Evolutionary conservation across 2,888 invertebrate genomes (phyloP), one percentile per base, ranked within the genome.

Genomic region (Buathra laborator): DNA sequence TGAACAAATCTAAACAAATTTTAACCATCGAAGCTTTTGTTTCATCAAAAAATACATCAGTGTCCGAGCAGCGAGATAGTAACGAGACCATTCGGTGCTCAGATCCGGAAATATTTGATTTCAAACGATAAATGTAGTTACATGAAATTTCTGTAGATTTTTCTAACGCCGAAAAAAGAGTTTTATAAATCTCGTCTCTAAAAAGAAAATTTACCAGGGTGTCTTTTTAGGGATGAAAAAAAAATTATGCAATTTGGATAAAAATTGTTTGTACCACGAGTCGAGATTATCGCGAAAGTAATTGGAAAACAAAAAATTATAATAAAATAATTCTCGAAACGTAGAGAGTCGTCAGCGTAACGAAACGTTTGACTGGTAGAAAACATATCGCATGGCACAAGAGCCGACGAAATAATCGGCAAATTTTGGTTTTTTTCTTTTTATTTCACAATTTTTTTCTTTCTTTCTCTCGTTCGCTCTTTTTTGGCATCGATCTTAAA

Each of bases 401-500:
- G 24, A 32, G 14, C 59, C 59, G 59, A 14, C 12, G 12, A 5
- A 29, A 32, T 59, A 24, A 32, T 59, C 14, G 29, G 59, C 14
- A 14, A 59, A n/a, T 29, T 5, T 29, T 5, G 24, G 10, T 29
- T 59, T 32, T 59, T 32, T 29, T 32, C 7, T 19, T 53, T 16
- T 9, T 5, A 37, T 37, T 37, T 37, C 37, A 0, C 37, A 37
- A 37, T 7, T 37, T 53, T 53, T 16, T 16, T 53, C 16, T 9
- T n/a, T 53, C 5, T 53, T 4, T 59, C 19, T 29, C 14, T 59
- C 5, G 16, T 43, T 43, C 1, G 7, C 64, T 64, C 43, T 16
- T 37, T 43, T 43, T 37, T 37, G 37, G 3, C 4, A 16, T 37
- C 64, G 64, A 66, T 66, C n/a, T 66, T 66, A 66, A 43, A 66